These are phyloP conservation scores for Mormyrops attenuatus DNA, from an alignment of 2,797 vertebrate genomes.

Conservation along the genomic window DNA sequence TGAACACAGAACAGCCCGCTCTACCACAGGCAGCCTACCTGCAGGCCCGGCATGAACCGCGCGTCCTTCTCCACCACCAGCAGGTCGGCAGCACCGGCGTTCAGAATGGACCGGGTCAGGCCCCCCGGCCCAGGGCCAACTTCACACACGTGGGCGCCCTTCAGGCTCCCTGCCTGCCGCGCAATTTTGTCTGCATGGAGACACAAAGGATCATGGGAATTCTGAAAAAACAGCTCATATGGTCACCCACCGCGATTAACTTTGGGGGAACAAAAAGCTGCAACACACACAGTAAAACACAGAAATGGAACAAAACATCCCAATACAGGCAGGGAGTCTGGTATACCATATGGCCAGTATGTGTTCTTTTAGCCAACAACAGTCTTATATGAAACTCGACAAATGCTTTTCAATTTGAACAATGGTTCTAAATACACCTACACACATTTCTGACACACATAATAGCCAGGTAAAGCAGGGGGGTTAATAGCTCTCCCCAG, in stretches of 20 bases:
- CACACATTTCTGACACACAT: background rate
- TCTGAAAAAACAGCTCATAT: background rate
- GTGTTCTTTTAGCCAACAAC: background rate
- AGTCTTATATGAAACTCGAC: background rate
- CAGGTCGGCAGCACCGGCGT: conserved; percentile 68
- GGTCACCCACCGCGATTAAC: background rate
- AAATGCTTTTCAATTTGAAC: background rate
- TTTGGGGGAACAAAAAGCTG: background rate
- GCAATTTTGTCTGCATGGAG: conserved; percentile 84
- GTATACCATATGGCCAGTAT: background rate
- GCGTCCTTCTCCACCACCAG: conserved; percentile 90
- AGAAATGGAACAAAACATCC: background rate
- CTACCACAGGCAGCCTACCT: conserved; percentile 60
- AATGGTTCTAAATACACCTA: background rate
- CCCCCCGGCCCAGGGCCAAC: conserved; percentile 94
- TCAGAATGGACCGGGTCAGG: conserved; percentile 88
- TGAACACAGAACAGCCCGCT: background rate
- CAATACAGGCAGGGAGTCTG: background rate
- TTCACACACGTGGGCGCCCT: conserved; percentile 78
- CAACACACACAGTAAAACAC: background rate
- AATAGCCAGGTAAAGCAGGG: background rate
- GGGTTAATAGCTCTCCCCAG: background rate
- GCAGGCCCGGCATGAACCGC: conserved; percentile 85
- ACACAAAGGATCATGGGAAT: background rate
- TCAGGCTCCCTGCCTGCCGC: conserved; percentile 77